Evolutionary conservation across 37 sponge, comb jelly and placozoan genomes (phyloP).

Genomic region (Halichondria panicea): DNA sequence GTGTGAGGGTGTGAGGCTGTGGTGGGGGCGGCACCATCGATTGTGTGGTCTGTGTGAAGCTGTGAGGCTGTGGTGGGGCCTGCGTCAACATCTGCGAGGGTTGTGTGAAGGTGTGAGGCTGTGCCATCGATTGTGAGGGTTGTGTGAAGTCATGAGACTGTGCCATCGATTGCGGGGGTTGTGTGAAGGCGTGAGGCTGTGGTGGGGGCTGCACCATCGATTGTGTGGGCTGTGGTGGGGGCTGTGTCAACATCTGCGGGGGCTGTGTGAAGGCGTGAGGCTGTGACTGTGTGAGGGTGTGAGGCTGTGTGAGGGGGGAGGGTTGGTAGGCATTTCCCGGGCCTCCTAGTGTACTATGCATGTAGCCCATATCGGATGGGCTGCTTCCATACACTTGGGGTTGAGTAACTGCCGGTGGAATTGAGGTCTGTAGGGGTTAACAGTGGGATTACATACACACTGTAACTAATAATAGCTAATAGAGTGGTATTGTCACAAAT

Average conservation of each 20-base stretch:
- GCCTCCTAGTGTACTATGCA: no score
- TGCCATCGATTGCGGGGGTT: not conserved
- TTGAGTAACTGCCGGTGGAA: no score
- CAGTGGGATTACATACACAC: no score
- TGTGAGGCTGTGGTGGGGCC: not conserved
- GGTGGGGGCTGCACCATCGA: not conserved
- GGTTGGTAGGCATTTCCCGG: not conserved
- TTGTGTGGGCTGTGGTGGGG: not conserved
- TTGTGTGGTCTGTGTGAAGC: not conserved
- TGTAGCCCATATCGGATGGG: no score
- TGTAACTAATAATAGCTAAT: no score
- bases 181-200: not conserved
- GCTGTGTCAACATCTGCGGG: not conserved
- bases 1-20: not conserved
- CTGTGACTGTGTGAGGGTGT: not conserved
- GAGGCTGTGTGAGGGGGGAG: not conserved
- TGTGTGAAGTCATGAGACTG: not conserved
- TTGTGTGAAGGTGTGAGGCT: not conserved
- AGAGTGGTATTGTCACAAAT: no score
- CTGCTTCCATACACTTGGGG: no score
- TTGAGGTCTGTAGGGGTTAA: no score
- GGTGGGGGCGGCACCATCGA: not conserved
- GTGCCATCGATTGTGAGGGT: not conserved
- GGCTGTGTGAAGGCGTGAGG: not conserved
- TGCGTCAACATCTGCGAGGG: not conserved